Base-by-base conservation (phyloP, 2,888 invertebrate species). In the Rhamnusium bicolor region DNA sequence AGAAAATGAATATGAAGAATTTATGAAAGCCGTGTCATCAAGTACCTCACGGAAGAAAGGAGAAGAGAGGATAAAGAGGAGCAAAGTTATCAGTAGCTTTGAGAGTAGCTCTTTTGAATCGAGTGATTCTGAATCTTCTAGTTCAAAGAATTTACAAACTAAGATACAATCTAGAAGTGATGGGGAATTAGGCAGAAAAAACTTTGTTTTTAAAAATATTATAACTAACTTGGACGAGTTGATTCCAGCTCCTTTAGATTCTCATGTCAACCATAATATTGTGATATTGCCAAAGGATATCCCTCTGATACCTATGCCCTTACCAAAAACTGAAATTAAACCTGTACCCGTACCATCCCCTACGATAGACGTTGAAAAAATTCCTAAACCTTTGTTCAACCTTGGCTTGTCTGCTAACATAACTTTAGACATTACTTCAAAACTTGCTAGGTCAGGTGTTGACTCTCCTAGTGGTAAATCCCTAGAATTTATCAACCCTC, bases 1-100 rank as follows among this genome's bases (percentile, higher is more conserved):
- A 12, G 88, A 88, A 76, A 85, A 85, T 63, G 91, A 91, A 79
- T 91, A 91, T 75, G 91, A 91, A 80, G 90, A 91, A 79, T 92
- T 92, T 75, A 89, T 91, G 86, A 91, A 91, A 83, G 90, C 90
- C 77, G 89, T 91, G 1, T 87, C 87, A 62, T 85, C 86, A 19
- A 65, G 46, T 32, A 47, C 19, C 4, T n/a, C 1, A 21, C 40
- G 56, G 16, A 21, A 53, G 6, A 10, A 21, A 32, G 29, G 12
- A 14, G 10, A 29, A 12, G 2, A 32, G 12, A 1, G 29, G n/a
- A n/a, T 14, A 10, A 21, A 32, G 29, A 19, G 18, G 10, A 29
- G 18, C 10, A 32, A 4, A 1, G 29, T 3, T 8, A 7, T 32
- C 1, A 54, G 58, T 10, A 10, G 21, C 53, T 1, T 19, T n/a